Conservation (phyloP, 2,797 vertebrate species). For the Coregonus ussuriensis region DNA sequence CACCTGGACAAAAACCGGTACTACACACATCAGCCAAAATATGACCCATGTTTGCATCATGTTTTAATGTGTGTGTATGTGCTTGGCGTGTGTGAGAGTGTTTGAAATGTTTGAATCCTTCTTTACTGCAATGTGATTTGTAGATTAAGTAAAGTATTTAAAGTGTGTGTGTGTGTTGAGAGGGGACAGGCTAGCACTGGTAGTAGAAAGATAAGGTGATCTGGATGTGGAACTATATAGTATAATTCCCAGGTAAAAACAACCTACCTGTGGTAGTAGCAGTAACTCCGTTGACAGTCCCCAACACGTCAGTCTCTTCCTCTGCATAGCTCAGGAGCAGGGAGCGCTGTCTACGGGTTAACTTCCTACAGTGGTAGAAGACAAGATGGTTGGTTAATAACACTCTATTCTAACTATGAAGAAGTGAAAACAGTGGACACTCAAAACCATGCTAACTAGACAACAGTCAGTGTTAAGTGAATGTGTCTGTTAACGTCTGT, state of each 20-base stretch:
- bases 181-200: too few relatives aligned
- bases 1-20: conserved; percentile 85
- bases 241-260: neutral
- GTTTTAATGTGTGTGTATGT: too few relatives aligned
- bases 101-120: neutral
- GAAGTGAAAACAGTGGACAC: too few relatives aligned
- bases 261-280: conserved; percentile 82
- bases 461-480: too few relatives aligned
- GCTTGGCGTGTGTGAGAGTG: neutral
- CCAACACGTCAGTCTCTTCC: conserved; percentile 89
- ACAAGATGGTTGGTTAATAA: neutral
- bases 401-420: too few relatives aligned
- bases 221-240: too few relatives aligned
- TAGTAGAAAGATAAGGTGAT: too few relatives aligned
- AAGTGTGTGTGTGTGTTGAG: neutral
- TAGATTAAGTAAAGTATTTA: too few relatives aligned
- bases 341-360: conserved; percentile 86
- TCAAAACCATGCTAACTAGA: too few relatives aligned
- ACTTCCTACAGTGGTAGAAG: conserved; percentile 70
- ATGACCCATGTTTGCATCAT: too few relatives aligned
- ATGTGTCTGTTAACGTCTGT: too few relatives aligned
- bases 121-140: too few relatives aligned
- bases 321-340: conserved; percentile 91
- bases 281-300: conserved; percentile 91
- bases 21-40: conserved; percentile 37